A percentile compares a stretch with the other conserved stretches of the same genome.
Conservation (phyloP, 2,113 vertebrate genomes). For the Noturus placidus region DNA sequence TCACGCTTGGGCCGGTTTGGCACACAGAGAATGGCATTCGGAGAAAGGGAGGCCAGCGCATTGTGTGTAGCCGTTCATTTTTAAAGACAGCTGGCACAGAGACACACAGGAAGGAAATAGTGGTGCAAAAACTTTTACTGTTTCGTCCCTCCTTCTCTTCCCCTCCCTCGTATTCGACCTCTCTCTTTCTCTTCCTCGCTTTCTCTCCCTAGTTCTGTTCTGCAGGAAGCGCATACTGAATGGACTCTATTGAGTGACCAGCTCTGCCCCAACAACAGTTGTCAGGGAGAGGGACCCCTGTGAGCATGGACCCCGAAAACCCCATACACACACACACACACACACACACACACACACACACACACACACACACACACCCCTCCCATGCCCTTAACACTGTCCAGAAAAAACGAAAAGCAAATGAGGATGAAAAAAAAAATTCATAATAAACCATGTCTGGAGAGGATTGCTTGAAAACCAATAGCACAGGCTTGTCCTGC, state of each 20-base stretch:
- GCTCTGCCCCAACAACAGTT: conserved; percentile 54
- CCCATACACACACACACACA: conserved; percentile 13
- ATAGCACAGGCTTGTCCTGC: conserved; percentile 12
- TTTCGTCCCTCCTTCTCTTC: conserved; percentile 41
- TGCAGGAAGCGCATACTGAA: conserved; percentile 54
- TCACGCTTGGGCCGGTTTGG: conserved; percentile 47
- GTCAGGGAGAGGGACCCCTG: conserved; percentile 50
- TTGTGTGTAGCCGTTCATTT: conserved; percentile 52
- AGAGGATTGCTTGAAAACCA: conserved; percentile 25
- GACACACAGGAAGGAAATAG: conserved; percentile 53
- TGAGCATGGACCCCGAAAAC: conserved; percentile 27
- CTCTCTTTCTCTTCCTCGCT: conserved; percentile 16
- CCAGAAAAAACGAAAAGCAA: conserved; percentile 48
- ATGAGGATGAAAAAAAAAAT: not conserved
- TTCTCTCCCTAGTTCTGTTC: conserved; percentile 37
- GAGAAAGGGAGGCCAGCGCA: conserved; percentile 37
- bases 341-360: conserved; percentile 15
- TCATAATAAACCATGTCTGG: conserved; percentile 43
- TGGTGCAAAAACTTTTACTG: conserved; percentile 51
- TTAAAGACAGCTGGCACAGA: conserved; percentile 56
- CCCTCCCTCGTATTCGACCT: conserved; percentile 14
- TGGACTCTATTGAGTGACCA: conserved; percentile 53
- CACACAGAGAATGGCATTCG: conserved; percentile 29
- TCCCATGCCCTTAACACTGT: conserved; percentile 32
- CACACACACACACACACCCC: conserved; percentile 13